Evolutionary conservation across 1,140 invertebrate species (phyloP).

Genomic region (Rhyzopertha dominica): DNA sequence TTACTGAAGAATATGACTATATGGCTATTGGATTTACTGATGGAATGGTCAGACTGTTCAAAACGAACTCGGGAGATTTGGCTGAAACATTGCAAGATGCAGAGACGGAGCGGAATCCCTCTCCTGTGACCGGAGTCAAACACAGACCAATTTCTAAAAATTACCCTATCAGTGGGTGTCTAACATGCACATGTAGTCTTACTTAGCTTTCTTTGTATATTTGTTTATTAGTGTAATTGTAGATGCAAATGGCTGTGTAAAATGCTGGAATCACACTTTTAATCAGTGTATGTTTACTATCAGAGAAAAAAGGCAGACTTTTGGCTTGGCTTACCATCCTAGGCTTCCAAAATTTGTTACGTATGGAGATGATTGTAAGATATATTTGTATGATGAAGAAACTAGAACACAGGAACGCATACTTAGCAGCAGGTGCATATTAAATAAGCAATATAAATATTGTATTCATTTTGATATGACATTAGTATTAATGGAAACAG

Average conservation of each 20-base stretch:
- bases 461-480: too few species aligned
- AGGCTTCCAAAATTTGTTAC: constrained; percentile 55
- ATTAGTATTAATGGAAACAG: too few species aligned
- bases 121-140: constrained; percentile 53
- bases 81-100: constrained; percentile 47
- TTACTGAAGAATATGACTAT: constrained; percentile 53
- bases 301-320: constrained; percentile 55
- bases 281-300: constrained; percentile 57
- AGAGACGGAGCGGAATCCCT: constrained; percentile 51
- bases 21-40: constrained; percentile 54
- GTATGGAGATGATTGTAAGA: constrained; percentile 55
- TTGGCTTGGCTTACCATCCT: constrained; percentile 56
- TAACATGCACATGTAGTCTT: constrained; percentile 53
- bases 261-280: constrained; percentile 59
- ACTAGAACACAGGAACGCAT: constrained; percentile 53
- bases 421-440: constrained; percentile 55
- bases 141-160: constrained; percentile 53
- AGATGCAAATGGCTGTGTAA: constrained; percentile 59
- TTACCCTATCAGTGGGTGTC: constrained; percentile 51
- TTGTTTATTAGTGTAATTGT: constrained; percentile 14
- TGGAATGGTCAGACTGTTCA: constrained; percentile 52
- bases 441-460: too few species aligned
- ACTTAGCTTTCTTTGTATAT: background rate
- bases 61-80: constrained; percentile 45
- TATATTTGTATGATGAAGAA: constrained; percentile 62